Evolutionary conservation across 64 coral and sea anemone species (phyloP).

Genomic region (Catalaphyllia jardinei): DNA sequence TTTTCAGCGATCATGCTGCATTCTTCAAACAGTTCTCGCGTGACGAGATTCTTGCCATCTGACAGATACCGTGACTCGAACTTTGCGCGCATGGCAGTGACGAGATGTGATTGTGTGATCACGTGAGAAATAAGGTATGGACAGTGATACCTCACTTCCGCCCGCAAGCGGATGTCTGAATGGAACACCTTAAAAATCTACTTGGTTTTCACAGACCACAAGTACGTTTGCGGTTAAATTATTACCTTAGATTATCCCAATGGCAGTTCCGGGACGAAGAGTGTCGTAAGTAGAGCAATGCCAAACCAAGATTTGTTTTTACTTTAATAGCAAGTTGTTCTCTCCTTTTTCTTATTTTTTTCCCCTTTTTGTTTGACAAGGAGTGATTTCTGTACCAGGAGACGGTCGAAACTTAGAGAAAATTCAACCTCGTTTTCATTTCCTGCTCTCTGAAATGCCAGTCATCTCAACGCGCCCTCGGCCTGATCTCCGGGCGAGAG

Average conservation of each 20-base stretch:
- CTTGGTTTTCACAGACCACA: neutral
- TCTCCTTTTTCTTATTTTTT: neutral
- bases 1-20: too few species aligned
- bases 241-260: neutral
- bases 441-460: neutral
- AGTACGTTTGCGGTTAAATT: neutral
- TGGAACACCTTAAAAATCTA: neutral
- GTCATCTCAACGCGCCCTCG: too few species aligned
- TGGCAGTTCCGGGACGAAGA: neutral
- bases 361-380: neutral
- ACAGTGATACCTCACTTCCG: neutral
- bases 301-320: neutral
- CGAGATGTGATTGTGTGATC: constrained; percentile 7
- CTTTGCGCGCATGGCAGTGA: neutral
- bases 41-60: too few species aligned
- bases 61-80: neutral
- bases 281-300: neutral
- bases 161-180: neutral
- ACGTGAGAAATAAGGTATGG: neutral
- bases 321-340: neutral
- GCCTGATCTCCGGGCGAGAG: too few species aligned
- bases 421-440: neutral
- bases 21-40: too few species aligned
- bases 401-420: neutral
- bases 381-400: neutral